phyloP scores from a whole-genome alignment of 2,888 invertebrate genomes.

The Sphaeridia pumilis region DNA sequence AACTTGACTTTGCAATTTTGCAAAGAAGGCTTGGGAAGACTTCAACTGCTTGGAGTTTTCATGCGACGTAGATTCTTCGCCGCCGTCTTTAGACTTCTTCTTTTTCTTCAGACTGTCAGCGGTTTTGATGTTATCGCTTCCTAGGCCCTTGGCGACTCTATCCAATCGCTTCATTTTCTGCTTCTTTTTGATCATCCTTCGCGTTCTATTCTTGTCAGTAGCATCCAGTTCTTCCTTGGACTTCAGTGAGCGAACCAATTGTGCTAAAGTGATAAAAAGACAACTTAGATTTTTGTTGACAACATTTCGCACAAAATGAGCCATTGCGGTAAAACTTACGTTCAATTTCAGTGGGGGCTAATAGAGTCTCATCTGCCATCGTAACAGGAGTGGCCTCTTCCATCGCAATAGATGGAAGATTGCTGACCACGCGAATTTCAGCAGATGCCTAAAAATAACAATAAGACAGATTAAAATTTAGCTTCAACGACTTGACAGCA shows the following conservation, averaged over 20 bases:
- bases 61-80: constrained; percentile 44
- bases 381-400: constrained; percentile 91
- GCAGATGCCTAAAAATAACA: constrained; percentile 52
- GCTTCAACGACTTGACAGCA: neutral
- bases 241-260: constrained; percentile 45
- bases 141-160: constrained; percentile 40
- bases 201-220: constrained; percentile 78
- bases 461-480: neutral
- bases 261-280: constrained; percentile 38
- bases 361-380: constrained; percentile 66
- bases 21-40: constrained; percentile 75
- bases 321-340: constrained; percentile 40
- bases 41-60: constrained; percentile 47
- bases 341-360: constrained; percentile 87
- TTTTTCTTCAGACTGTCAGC: constrained; percentile 43
- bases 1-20: constrained; percentile 67
- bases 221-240: constrained; percentile 67
- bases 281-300: constrained; percentile 5
- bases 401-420: constrained; percentile 78
- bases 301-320: neutral
- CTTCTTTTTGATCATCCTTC: constrained; percentile 74
- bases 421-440: constrained; percentile 79
- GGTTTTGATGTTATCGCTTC: constrained; percentile 39
- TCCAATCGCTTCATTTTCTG: constrained; percentile 44
- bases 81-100: constrained; percentile 53